A percentile compares a stretch with the other conserved stretches of the same genome.
phyloP scores from a whole-genome alignment of 2,797 vertebrate genomes.

The Parambassis ranga region DNA sequence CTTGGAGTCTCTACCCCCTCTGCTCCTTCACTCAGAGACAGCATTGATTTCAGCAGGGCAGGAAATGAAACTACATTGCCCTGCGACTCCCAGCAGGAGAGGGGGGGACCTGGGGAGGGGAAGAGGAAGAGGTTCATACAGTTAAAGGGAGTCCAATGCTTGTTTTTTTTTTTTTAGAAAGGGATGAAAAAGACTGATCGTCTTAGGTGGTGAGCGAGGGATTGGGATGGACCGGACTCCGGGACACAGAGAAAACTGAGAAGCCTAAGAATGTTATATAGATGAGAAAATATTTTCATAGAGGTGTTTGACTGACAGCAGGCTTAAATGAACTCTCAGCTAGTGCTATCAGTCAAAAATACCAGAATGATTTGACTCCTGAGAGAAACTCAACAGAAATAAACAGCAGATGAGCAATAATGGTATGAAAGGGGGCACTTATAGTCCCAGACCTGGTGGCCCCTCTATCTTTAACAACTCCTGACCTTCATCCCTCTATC shows the following conservation, averaged over 20 bases:
- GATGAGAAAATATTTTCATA: conserved; percentile 49
- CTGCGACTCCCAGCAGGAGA: conserved; percentile 64
- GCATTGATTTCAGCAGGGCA: conserved; percentile 73
- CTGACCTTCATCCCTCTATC: conserved; percentile 63
- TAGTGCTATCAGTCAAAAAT: conserved; percentile 7
- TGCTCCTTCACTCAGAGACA: conserved; percentile 27
- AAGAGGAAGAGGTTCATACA: conserved; percentile 54
- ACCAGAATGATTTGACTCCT: neutral
- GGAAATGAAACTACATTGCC: conserved; percentile 77
- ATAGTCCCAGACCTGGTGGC: neutral
- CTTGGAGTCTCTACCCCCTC: neutral
- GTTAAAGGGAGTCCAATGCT: conserved; percentile 22
- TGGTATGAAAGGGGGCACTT: neutral
- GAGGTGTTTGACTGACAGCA: conserved; percentile 42
- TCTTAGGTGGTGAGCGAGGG: conserved; percentile 22
- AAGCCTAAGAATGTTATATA: conserved; percentile 16
- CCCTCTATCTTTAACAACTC: conserved; percentile 36
- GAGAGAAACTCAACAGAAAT: neutral
- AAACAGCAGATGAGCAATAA: neutral
- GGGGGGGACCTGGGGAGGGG: conserved; percentile 28
- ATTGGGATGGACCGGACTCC: conserved; percentile 20
- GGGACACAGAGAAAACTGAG: conserved; percentile 36
- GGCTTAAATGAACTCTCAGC: conserved; percentile 36
- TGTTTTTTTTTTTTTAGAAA: conserved; percentile 6
- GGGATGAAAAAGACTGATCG: conserved; percentile 57